These are phyloP conservation scores for Pogonocherus hispidulus DNA, from an alignment of 2,888 invertebrate genomes.

Conservation along the genomic window DNA sequence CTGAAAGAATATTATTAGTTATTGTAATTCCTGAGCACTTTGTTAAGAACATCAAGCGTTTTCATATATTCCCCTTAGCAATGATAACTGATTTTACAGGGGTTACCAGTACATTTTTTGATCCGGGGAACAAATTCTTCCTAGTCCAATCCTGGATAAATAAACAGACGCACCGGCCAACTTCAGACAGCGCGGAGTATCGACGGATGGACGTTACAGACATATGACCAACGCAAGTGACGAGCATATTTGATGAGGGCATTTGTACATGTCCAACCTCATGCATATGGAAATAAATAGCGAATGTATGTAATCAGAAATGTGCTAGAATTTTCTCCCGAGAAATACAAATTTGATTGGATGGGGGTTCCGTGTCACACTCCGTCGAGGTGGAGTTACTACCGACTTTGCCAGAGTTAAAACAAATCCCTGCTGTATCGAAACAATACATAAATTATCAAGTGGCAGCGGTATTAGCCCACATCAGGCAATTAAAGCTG, in stretches of 20 bases:
- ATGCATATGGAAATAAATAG: slow-evolving; percentile 67
- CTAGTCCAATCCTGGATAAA: slow-evolving; percentile 19
- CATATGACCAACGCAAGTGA: slow-evolving; percentile 62
- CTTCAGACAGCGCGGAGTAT: slow-evolving; percentile 22
- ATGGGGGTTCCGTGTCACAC: slow-evolving; percentile 56
- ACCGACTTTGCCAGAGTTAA: slow-evolving; percentile 22
- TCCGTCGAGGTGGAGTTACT: slow-evolving; percentile 11
- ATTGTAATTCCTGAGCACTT: too few relatives aligned
- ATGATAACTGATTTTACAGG: too few relatives aligned
- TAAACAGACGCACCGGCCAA: slow-evolving; percentile 40
- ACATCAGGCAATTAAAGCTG: neutral
- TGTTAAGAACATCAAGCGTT: too few relatives aligned
- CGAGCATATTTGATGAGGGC: slow-evolving; percentile 64
- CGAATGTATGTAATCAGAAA: slow-evolving; percentile 65
- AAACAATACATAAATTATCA: slow-evolving; percentile 25
- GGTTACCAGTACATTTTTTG: too few relatives aligned
- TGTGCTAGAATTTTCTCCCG: slow-evolving; percentile 66
- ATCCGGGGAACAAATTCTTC: neutral
- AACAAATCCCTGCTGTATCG: slow-evolving; percentile 30
- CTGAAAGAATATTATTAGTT: too few relatives aligned
- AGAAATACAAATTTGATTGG: slow-evolving; percentile 68
- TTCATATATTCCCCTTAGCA: too few relatives aligned
- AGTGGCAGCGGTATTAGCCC: neutral
- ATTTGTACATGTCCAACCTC: slow-evolving; percentile 66
- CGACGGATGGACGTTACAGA: slow-evolving; percentile 51